Evolutionary conservation across 2,797 vertebrate genomes (phyloP).

Genomic region (Gymnodraco acuticeps): DNA sequence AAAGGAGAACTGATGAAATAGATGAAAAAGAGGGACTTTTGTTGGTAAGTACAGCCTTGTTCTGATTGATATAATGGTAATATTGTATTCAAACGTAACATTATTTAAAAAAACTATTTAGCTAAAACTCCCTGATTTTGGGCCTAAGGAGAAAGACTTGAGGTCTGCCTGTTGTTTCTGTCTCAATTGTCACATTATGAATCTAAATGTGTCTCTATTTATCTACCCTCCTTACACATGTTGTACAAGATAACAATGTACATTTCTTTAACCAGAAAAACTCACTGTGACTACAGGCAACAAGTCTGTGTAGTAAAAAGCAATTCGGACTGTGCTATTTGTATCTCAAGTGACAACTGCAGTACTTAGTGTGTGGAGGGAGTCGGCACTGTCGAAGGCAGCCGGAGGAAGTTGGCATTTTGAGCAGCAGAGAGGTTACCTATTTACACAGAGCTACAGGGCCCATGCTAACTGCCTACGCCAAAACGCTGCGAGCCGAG

Average conservation of each 20-base stretch:
- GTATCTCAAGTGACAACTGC: slow-evolving; percentile 60
- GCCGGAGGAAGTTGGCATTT: slow-evolving; percentile 73
- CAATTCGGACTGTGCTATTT: slow-evolving; percentile 47
- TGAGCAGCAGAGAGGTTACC: slow-evolving; percentile 71
- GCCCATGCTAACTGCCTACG: slow-evolving; percentile 68
- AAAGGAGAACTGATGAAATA: not conserved
- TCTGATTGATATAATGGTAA: not conserved
- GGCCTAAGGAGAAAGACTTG: not conserved
- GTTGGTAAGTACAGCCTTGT: not conserved
- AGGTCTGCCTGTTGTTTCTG: not conserved
- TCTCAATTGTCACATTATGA: not conserved
- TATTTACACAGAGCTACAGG: slow-evolving; percentile 69
- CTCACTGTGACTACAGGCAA: slow-evolving; percentile 5
- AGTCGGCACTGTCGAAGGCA: slow-evolving; percentile 59
- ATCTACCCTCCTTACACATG: not conserved
- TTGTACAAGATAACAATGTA: slow-evolving; percentile 13
- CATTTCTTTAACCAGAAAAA: slow-evolving; percentile 33
- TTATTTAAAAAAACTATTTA: not conserved
- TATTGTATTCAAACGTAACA: not conserved
- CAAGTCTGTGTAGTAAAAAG: slow-evolving; percentile 48
- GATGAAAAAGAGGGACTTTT: not conserved
- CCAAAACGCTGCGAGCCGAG: slow-evolving; percentile 61
- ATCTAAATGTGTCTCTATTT: not conserved
- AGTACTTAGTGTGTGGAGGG: slow-evolving; percentile 54
- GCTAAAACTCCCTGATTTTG: slow-evolving; percentile 1